phyloP scores from a whole-genome alignment of 2,113 vertebrate genomes.

The Acanthisitta chloris region DNA sequence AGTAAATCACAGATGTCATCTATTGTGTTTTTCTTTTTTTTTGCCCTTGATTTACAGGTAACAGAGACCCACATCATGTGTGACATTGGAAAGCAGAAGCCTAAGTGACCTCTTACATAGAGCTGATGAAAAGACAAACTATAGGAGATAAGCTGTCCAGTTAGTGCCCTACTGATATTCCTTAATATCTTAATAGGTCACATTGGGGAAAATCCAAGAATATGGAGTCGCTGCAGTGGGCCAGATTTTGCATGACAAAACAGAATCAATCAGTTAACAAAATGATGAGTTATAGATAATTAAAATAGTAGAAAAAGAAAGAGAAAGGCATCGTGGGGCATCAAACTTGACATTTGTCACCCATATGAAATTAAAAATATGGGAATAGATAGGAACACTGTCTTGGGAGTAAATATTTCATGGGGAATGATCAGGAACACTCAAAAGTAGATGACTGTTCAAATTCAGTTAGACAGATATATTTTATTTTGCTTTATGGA shows the following conservation, averaged over 20 bases:
- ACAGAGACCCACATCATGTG: background rate
- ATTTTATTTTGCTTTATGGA: conserved; percentile 55
- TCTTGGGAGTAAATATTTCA: conserved; percentile 17
- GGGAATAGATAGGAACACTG: background rate
- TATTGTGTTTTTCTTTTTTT: background rate
- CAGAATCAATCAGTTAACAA: background rate
- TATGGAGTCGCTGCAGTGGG: background rate
- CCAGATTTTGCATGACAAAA: background rate
- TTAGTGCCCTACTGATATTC: background rate
- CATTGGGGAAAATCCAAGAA: background rate
- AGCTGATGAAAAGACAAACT: background rate
- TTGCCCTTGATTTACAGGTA: background rate
- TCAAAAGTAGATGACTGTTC: background rate
- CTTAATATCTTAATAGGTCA: background rate
- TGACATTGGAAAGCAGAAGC: background rate
- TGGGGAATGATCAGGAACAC: background rate
- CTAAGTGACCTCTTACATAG: background rate
- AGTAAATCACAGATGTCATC: background rate
- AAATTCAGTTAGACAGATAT: conserved; percentile 47
- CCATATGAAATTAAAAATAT: background rate
- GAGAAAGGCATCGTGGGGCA: background rate
- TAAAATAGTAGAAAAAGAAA: background rate
- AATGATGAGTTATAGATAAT: background rate
- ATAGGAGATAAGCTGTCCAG: background rate
- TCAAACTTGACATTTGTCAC: background rate